Evolutionary conservation across 2,888 invertebrate species (phyloP).

Genomic region (Polydrusus tereticollis): DNA sequence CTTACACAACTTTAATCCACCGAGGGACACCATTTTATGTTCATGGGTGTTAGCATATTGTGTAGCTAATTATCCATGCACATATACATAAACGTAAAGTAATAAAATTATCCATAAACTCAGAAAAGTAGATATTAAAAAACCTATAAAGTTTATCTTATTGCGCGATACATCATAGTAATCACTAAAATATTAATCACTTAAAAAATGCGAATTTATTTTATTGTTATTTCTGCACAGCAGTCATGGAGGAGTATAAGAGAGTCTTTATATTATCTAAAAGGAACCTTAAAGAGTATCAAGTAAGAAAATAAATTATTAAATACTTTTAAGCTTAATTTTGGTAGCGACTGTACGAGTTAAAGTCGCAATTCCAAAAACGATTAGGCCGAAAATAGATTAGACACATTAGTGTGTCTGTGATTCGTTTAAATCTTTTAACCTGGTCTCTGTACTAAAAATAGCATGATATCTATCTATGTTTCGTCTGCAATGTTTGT

Average conservation of each 20-base stretch:
- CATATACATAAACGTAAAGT: conserved; percentile 7
- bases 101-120: conserved; percentile 18
- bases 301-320: too few species aligned
- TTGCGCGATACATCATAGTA: not conserved
- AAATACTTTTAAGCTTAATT: too few species aligned
- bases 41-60: conserved; percentile 13
- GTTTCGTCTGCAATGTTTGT: conserved; percentile 34
- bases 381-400: conserved; percentile 27
- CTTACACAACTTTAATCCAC: conserved; percentile 10
- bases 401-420: conserved; percentile 16
- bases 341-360: too few species aligned
- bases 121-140: conserved; percentile 15
- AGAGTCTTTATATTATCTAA: too few species aligned
- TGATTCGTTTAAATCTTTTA: conserved; percentile 28
- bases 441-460: conserved; percentile 30
- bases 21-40: conserved; percentile 9
- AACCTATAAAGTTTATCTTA: conserved; percentile 14
- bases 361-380: too few species aligned
- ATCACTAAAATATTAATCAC: too few species aligned
- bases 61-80: conserved; percentile 6
- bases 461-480: conserved; percentile 15
- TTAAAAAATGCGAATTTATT: too few species aligned
- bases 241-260: too few species aligned
- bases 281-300: too few species aligned
- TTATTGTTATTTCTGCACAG: too few species aligned